Base-by-base conservation (phyloP, 2,113 vertebrate species). In the Grammomys surdaster region DNA sequence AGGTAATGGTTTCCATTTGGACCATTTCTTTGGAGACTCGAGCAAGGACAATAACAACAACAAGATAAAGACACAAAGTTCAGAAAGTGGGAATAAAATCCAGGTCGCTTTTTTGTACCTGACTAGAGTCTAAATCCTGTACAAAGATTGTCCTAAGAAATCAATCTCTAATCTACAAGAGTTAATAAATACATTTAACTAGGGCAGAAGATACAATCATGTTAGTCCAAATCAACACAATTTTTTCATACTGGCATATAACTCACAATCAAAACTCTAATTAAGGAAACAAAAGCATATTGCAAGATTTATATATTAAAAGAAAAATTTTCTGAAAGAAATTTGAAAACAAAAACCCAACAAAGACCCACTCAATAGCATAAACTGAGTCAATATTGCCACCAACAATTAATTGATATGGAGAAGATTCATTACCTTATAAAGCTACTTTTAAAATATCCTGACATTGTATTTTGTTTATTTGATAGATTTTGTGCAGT, bases 401-500 rank as follows among this genome's bases (percentile, higher is more conserved):
- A 56, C 31, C 43, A 60, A 40, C 58, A 5, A 14, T 69, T 86
- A 67, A 22, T 5, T 67, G 28, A 36, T 36, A 17, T 86, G 14
- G 4, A 86, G 28, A 48, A 36, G 28, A 48, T 86, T 22, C 31
- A 86, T 13, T 67, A 1, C 81, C 26, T 43, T 40, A 43, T 84
- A 28, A 43, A 28, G 1, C 67, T 86, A 67, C 17, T 48, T 86
- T 48, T 7, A 67, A 31, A 86, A 33, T 48, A 22, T 78, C 8
- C 75, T 65, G 89, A 12, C 26, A 40, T 85, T 75, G 4, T 89
- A 36, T 82, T 92, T 88, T 88, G n/a, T 10, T 80, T 76, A 16
- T 94, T 5, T 6, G 93, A 78, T 98, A 99, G 99, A 97, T 99
- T 99, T 97, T 99, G 99, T 95, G 99, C 99, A 4, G 99, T 99